Conservation (phyloP, 2,113 vertebrate genomes). For the Crotalus tigris region DNA sequence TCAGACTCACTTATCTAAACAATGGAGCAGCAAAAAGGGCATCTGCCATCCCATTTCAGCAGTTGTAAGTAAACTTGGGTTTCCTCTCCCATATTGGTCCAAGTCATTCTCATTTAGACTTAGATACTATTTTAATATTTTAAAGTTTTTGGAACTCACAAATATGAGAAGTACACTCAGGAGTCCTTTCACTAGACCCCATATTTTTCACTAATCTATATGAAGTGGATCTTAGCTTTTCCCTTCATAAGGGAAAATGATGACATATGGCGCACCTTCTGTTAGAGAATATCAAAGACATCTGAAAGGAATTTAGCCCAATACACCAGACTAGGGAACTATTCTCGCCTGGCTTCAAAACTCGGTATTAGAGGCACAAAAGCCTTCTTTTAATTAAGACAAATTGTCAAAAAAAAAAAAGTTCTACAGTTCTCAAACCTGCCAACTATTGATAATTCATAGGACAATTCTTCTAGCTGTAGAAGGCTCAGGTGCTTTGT, state of each 20-base stretch:
- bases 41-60: background rate
- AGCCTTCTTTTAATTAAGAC: background rate
- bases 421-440: background rate
- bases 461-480: background rate
- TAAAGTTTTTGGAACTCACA: background rate
- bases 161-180: background rate
- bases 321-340: background rate
- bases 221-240: background rate
- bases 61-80: background rate
- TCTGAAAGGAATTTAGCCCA: background rate
- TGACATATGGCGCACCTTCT: background rate
- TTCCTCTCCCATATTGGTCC: background rate
- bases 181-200: background rate
- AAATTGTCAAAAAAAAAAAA: background rate
- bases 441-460: background rate
- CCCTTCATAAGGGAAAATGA: background rate
- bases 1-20: conserved; percentile 21
- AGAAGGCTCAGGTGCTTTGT: background rate
- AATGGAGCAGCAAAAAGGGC: conserved; percentile 13
- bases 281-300: background rate
- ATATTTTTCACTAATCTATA: background rate
- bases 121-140: background rate
- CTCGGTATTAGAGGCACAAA: background rate
- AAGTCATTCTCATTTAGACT: background rate
- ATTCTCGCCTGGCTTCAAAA: background rate